Base-by-base conservation (phyloP, 2,888 invertebrate genomes). In the Monochamus alternatus region DNA sequence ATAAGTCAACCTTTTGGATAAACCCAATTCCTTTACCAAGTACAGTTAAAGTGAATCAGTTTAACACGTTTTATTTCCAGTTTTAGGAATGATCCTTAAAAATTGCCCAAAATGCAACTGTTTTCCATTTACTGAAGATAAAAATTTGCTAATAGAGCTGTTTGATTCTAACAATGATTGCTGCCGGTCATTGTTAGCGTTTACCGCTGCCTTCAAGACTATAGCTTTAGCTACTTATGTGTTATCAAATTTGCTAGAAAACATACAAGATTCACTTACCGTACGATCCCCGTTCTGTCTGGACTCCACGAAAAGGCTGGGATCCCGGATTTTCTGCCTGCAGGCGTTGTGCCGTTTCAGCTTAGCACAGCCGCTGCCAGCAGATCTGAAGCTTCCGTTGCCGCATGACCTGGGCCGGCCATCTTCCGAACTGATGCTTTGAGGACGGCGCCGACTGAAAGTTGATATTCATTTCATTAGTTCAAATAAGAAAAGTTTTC, bases 281-380 rank as follows among this genome's bases (percentile, higher is more conserved):
- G 84, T 79, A 66, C 79, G 68, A 14, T 81, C 81, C 8, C 51
- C 74, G 52, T 77, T 75, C 31, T 80, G 79, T 63, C 84, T 76
- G 55, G 72, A 78, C 58, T 81, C 84, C 59, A 81, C 77, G 22
- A 80, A 75, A 64, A 82, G 74, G 14, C 77, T 72, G 22, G 83
- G 82, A 75, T 87, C 86, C 30, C 89, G 81, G 68, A 80, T 83
- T 77, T 88, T 88, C 77, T 88, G 89, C 74, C 89, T 83, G 81
- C 87, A 87, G 38, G 89, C 89, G 85, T 89, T 88, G 74, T 88
- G 87, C 38, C 88, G 82, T 80, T 87, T 88, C 84, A 89, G 78
- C 85, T 89, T 89, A 81, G 87, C 84, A 82, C 87, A 88, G 74
- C 86, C 87, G 75, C 87, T 85, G 78, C 87, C 87, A 82, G 86